phyloP scores from a whole-genome alignment of 2,888 invertebrate species.

The Stenotaenia linearis region DNA sequence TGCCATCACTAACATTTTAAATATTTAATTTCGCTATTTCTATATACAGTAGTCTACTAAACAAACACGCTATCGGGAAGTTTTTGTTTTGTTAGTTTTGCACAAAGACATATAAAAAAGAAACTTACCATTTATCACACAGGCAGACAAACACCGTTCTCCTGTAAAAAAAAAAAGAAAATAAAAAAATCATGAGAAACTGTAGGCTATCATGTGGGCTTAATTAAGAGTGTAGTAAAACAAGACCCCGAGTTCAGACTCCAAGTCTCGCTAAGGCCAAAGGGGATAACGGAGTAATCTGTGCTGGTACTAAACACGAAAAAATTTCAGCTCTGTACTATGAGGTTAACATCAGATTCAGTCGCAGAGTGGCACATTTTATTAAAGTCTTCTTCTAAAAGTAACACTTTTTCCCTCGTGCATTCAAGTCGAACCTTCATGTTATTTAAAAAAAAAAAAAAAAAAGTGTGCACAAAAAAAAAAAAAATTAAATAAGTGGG shows the following conservation, averaged over 20 bases:
- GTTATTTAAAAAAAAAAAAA: background rate
- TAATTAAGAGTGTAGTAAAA: conserved; percentile 4
- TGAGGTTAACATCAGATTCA: background rate
- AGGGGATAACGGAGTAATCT: background rate
- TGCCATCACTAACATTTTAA: too few relatives aligned
- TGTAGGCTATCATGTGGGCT: background rate
- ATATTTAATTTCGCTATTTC: too few relatives aligned
- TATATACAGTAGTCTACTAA: too few relatives aligned
- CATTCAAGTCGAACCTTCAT: background rate
- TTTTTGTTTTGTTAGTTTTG: background rate
- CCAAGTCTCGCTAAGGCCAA: background rate
- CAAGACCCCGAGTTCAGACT: background rate
- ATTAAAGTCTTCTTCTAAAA: background rate
- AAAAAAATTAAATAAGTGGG: background rate
- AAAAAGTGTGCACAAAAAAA: background rate
- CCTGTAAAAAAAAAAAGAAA: conserved; percentile 2
- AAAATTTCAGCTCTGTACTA: background rate
- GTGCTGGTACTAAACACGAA: background rate
- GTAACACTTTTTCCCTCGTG: too few relatives aligned
- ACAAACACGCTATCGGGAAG: too few relatives aligned
- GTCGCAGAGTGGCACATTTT: background rate
- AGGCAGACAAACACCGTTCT: background rate
- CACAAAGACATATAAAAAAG: background rate
- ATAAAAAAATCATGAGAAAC: conserved; percentile 1
- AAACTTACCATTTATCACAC: background rate